Conservation (phyloP, 2,113 vertebrate species). For the Amia ocellicauda region DNA sequence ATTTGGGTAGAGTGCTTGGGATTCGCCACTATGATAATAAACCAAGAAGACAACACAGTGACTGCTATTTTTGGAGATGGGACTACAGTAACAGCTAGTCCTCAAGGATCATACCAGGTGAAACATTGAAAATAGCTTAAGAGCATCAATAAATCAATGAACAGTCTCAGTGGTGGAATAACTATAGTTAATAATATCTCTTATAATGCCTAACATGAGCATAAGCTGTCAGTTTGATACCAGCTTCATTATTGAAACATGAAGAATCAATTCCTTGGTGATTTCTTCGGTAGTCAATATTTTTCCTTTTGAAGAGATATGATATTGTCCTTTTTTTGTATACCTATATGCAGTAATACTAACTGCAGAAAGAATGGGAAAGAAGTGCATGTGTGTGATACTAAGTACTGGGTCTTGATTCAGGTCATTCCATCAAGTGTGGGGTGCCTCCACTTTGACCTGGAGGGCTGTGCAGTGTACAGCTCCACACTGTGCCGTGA, state of each 20-base stretch:
- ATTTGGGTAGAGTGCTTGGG: slow-evolving; percentile 73
- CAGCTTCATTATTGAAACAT: too few relatives aligned
- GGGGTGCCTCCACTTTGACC: slow-evolving; percentile 73
- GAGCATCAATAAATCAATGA: too few relatives aligned
- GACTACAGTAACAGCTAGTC: slow-evolving; percentile 73
- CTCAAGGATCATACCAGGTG: slow-evolving; percentile 78
- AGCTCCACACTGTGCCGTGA: slow-evolving; percentile 49
- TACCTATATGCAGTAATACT: too few relatives aligned
- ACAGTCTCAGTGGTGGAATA: too few relatives aligned
- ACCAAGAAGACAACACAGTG: slow-evolving; percentile 66
- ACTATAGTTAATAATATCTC: too few relatives aligned
- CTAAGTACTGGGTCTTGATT: not conserved
- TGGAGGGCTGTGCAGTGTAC: slow-evolving; percentile 73
- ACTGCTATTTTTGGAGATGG: slow-evolving; percentile 77
- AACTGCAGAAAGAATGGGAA: not conserved
- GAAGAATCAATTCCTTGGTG: too few relatives aligned
- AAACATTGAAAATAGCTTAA: slow-evolving; percentile 19
- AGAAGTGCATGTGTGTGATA: not conserved
- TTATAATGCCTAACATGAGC: too few relatives aligned
- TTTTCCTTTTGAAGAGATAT: too few relatives aligned
- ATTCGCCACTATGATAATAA: slow-evolving; percentile 73
- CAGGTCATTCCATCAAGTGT: slow-evolving; percentile 64
- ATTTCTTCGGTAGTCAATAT: too few relatives aligned
- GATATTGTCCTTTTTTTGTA: too few relatives aligned
- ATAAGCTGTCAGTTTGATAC: too few relatives aligned